phyloP scores from a whole-genome alignment of 2,113 vertebrate species.

The Tragelaphus strepsiceros region DNA sequence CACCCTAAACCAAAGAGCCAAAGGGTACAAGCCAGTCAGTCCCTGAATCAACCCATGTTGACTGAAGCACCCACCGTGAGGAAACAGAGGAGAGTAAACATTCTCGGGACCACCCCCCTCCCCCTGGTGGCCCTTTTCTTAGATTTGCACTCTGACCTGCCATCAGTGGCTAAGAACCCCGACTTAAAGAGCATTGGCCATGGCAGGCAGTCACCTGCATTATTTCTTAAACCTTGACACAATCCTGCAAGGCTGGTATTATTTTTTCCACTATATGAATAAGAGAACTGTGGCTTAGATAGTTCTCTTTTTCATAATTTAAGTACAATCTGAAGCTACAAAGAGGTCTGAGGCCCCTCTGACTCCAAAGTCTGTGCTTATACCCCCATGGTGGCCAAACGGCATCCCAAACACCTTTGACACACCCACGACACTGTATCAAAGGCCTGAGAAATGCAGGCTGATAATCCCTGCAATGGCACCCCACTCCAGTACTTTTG shows the following conservation, averaged over 20 bases:
- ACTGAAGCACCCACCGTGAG: neutral
- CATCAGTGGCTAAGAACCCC: accelerated
- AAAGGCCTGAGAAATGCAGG: neutral
- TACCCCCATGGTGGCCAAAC: no score
- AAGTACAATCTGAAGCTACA: neutral
- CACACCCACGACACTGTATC: neutral
- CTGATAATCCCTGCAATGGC: neutral
- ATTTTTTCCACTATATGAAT: neutral
- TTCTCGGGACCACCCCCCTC: neutral
- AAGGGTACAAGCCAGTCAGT: neutral
- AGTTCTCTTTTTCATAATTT: neutral
- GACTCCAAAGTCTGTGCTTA: neutral
- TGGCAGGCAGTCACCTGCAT: neutral
- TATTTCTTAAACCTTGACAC: neutral
- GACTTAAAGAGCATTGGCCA: neutral
- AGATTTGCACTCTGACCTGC: neutral
- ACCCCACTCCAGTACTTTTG: no score
- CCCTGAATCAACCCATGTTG: neutral
- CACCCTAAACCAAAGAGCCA: neutral
- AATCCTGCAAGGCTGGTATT: neutral
- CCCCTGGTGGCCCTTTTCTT: neutral
- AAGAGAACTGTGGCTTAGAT: neutral
- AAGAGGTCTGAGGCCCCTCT: neutral
- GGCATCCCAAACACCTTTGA: neutral
- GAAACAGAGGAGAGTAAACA: neutral